Base-by-base conservation (phyloP, 64 coral and sea anemone genomes). In the Pocillopora damicornis region DNA sequence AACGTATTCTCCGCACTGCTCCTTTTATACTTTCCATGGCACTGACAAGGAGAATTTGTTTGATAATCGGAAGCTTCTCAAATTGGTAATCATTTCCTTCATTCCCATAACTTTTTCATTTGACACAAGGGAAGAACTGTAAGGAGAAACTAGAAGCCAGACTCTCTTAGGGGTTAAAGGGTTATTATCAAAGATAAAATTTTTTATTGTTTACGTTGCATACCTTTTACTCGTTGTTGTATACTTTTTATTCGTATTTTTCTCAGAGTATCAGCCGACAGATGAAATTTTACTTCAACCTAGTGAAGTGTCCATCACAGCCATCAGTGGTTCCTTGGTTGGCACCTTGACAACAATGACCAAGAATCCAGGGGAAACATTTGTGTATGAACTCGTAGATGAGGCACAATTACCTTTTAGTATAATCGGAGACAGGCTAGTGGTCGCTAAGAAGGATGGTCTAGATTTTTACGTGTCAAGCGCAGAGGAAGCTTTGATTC, bases 281-380 rank as follows among this genome's bases (percentile, higher is more conserved):
- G 58, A 61, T 34, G 38, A 86, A 26, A 93, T 97, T 36, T 81
- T 73, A 20, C 88, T 97, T 9, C 68, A 81, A 38, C 83, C 94
- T 26, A 97, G 82, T 60, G 58, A 77, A 60, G 91, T 97, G 20
- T 97, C 94, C 73, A 64, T 93, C 20, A 89, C 87, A 18, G 90
- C 91, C 8, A 80, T 37, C 1, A 69, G 78, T 57, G 91, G 91
- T 38, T 81, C 91, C 10, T 37, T 93, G 1, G 89, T 97, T 66
- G 88, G 91, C 3, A 73, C 45, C 12, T 86, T 97, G 20, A 82
- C 82, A 4, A 90, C 94, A 59, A 30, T 76, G 25, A 88, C 83
- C 15, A 71, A 76, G 4, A 61, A 90, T 58, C 88, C 88, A 10
- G 58, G 78, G 7, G 94, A 97, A 78, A 81, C 82, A 15, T 93